Conservation (phyloP, 2,797 vertebrate species). For the Syngnathus acus region DNA sequence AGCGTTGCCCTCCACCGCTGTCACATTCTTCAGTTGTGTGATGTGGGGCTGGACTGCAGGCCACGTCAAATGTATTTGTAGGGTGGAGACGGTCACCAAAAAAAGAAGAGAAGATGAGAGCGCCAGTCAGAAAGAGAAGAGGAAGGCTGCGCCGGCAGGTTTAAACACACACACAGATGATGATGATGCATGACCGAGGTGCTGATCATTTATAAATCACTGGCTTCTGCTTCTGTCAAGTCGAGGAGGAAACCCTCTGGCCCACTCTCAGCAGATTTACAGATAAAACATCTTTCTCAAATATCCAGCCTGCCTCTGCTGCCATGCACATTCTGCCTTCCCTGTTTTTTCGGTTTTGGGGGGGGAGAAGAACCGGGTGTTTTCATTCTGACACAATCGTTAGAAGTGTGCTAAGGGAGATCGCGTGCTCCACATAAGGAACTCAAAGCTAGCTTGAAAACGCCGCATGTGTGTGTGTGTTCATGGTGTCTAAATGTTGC, state of each 20-base stretch:
- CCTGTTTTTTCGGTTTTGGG: conserved; percentile 24
- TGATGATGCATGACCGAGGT: conserved; percentile 1
- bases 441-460: conserved; percentile 38
- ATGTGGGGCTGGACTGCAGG: conserved; percentile 95
- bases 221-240: conserved; percentile 1
- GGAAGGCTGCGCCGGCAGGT: neutral
- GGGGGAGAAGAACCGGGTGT: conserved; percentile 18
- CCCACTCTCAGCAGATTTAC: conserved; percentile 13
- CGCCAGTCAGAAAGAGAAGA: neutral
- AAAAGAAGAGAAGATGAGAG: neutral
- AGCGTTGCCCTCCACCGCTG: conserved; percentile 85
- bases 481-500: conserved; percentile 45
- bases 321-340: neutral
- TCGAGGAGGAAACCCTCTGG: conserved; percentile 3
- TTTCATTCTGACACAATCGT: conserved; percentile 18
- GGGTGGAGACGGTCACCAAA: neutral
- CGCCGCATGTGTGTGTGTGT: conserved; percentile 45
- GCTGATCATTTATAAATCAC: conserved; percentile 27
- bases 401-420: conserved; percentile 17
- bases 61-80: conserved; percentile 11
- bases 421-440: conserved; percentile 48
- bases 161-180: neutral
- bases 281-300: conserved; percentile 6
- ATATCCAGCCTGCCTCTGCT: neutral
- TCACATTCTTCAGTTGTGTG: conserved; percentile 91